Evolutionary conservation across 2,888 invertebrate species (phyloP).

Genomic region (Perizoma flavofasciatum): DNA sequence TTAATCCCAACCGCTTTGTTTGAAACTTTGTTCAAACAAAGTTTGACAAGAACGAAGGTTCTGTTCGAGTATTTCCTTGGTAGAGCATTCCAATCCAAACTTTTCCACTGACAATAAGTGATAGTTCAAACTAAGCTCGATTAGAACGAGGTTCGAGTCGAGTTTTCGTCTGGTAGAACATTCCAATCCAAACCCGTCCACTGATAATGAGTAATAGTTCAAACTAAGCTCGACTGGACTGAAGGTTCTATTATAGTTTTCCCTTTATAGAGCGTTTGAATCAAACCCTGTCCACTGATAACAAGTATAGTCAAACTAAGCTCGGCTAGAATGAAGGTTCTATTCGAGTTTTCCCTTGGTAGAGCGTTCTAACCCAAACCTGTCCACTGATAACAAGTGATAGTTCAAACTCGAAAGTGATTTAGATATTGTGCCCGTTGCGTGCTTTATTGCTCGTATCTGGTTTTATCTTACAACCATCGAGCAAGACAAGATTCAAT

Average conservation of each 20-base stretch:
- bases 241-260: not conserved
- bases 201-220: constrained; percentile 56
- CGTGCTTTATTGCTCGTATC: constrained; percentile 32
- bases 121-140: constrained; percentile 46
- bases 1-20: too few relatives aligned
- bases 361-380: constrained; percentile 44
- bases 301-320: constrained; percentile 54
- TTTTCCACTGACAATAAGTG: constrained; percentile 57
- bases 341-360: constrained; percentile 10
- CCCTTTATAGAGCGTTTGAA: too few relatives aligned
- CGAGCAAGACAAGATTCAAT: constrained; percentile 26
- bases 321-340: not conserved
- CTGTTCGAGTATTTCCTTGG: constrained; percentile 6
- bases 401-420: constrained; percentile 59
- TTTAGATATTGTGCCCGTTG: constrained; percentile 54
- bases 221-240: not conserved
- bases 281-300: too few relatives aligned
- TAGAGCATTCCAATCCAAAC: constrained; percentile 33
- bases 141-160: not conserved
- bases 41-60: not conserved
- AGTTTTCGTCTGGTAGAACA: constrained; percentile 15
- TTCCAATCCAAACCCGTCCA: constrained; percentile 45
- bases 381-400: constrained; percentile 57
- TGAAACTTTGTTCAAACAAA: too few relatives aligned
- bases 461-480: constrained; percentile 32